Conservation (phyloP, 92 coral and sea anemone species). For the Isaurus tuberculatus region DNA sequence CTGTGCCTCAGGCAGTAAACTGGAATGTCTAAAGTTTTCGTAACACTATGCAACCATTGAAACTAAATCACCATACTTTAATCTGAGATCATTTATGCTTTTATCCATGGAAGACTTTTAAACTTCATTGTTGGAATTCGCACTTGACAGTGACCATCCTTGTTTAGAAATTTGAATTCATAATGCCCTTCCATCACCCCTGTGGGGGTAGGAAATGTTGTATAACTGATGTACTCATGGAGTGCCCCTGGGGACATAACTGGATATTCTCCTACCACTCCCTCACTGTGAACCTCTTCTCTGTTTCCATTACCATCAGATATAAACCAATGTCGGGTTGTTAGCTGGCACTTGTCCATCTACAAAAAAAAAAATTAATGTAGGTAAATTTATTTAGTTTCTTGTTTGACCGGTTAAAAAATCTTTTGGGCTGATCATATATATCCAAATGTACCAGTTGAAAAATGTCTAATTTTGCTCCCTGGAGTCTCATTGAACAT, state of each 20-base stretch:
- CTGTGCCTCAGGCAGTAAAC: too few species aligned
- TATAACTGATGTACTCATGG: conserved; percentile 95
- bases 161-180: conserved; percentile 72
- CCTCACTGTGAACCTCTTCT: conserved; percentile 94
- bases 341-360: conserved; percentile 80
- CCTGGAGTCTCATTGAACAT: too few species aligned
- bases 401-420: too few species aligned
- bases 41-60: too few species aligned
- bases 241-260: conserved; percentile 88
- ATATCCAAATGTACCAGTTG: too few species aligned
- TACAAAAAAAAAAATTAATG: conserved; percentile 27
- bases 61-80: neutral
- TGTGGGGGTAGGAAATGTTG: conserved; percentile 90
- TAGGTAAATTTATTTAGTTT: too few species aligned
- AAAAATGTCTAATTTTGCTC: too few species aligned
- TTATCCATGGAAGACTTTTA: conserved; percentile 79
- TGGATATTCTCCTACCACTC: conserved; percentile 91
- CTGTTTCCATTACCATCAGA: conserved; percentile 83
- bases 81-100: conserved; percentile 59
- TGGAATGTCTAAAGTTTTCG: too few species aligned
- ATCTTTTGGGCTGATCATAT: too few species aligned
- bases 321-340: conserved; percentile 97
- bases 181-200: conserved; percentile 96
- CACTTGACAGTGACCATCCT: conserved; percentile 71
- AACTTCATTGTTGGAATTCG: conserved; percentile 82